Base-by-base conservation (phyloP, 2,113 vertebrate species). In the Pelusios castaneus region DNA sequence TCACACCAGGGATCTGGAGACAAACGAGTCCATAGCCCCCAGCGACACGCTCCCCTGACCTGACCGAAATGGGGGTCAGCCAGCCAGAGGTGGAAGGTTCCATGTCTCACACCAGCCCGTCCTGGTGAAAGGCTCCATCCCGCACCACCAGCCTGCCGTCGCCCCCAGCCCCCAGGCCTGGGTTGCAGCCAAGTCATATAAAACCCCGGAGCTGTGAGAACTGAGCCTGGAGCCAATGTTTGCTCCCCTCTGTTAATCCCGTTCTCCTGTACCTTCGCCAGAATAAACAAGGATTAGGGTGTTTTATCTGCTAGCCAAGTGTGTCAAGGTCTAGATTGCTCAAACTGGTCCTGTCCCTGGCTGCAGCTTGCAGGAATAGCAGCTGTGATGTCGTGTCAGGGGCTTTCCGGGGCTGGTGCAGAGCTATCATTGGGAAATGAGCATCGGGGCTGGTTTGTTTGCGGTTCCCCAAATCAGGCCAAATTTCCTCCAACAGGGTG, bases 401-500 rank as follows among this genome's bases (percentile, higher is more conserved):
- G 97, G 94, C 45, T 96, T 97, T 96, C 96, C 94, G 0, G 5
- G 16, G n/a, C 19, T 2, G 8, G 19, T 52, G 34, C 55, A 27
- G 24, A 27, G 55, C 19, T 80, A 1, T 0, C 0, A 0, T 90
- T 96, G 86, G 92, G 96, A 94, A 94, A 95, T 84, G 91, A n/a
- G 47, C 80, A 79, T 81, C 52, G 49, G 49, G 2, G 0, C 21
- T 5, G 60, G 80, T 94, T 80, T 14, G 34, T 52, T 52, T 52
- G 31, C 41, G 45, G 31, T 31, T 25, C 5, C 73, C 31, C 22
- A 34, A 4, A n/a, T 25, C 31, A 75, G 63, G 80, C 90, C 93
- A 95, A 21, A 86, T 94, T 97, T 94, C 96, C 95, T 89, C 94
- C 94, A 91, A 95, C 79, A 84, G n/a, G 47, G 41, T 86, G 51